These are phyloP conservation scores for Psittacula cyanocephala DNA, from an alignment of 2,113 vertebrate genomes.

Conservation along the genomic window DNA sequence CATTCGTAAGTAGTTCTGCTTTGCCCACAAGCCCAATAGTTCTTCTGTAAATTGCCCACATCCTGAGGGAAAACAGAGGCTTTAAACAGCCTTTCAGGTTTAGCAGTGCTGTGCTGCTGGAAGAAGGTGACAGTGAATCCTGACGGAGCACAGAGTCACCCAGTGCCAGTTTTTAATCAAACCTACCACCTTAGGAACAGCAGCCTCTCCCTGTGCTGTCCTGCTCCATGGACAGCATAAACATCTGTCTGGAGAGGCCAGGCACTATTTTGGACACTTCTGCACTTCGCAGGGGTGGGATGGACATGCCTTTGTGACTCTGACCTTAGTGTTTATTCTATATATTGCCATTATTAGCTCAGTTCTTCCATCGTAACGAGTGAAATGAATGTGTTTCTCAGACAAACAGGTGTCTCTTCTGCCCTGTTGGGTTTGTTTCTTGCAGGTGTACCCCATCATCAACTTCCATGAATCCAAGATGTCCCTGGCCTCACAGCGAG, in stretches of 20 bases:
- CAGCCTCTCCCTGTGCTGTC: background rate
- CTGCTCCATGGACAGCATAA: rapidly evolving
- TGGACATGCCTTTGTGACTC: rapidly evolving
- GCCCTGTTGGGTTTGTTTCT: rapidly evolving
- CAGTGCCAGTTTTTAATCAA: rapidly evolving
- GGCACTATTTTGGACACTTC: rapidly evolving
- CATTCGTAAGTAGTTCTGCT: background rate
- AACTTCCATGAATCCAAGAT: conserved; percentile 78
- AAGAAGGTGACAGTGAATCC: background rate
- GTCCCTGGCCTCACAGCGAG: conserved; percentile 60
- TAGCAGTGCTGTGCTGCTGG: background rate
- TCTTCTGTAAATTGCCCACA: background rate
- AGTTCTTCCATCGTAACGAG: rapidly evolving
- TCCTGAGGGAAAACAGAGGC: background rate
- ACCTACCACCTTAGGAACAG: background rate
- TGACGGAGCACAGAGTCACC: background rate
- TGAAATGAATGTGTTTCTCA: rapidly evolving
- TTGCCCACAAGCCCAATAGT: background rate
- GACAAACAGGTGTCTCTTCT: background rate
- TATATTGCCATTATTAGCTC: background rate
- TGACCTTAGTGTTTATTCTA: background rate
- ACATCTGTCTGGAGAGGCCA: rapidly evolving
- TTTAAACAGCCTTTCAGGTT: background rate
- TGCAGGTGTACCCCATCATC: conserved; percentile 79
- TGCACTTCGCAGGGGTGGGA: rapidly evolving